Evolutionary conservation across 2,888 invertebrate species (phyloP), one percentile per base, ranked within the genome.

Genomic region (Ennomos quercinarius): DNA sequence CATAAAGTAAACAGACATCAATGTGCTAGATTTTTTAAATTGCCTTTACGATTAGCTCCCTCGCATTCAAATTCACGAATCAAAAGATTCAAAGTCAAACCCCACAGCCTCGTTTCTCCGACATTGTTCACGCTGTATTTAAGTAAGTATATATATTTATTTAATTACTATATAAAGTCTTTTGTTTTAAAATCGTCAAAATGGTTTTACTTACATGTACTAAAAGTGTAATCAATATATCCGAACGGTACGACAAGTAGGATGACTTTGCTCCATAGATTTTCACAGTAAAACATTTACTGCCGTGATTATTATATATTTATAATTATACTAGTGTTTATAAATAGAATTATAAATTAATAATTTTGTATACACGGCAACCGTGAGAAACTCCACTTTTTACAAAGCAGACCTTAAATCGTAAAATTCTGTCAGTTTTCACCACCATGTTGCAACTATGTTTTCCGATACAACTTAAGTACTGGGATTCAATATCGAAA

Each of bases 131-230:
- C 35, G 38, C 44, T 38, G 42, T 62, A 57, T 47, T 51, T 56
- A 27, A 27, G 27, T 27, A 17, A 2, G 4, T 17, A 17, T 17
- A 17, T 17, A 27, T 27, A 27, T 27, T 27, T 4, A 17, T 17
- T 27, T 27, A 27, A 6, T 27, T 27, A 27, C 27, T 27, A 52
- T 56, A 61, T 45, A 52, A 57, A 61, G 54, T 53, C 54, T 55
- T 58, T 52, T 40, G 43, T 47, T 10, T 60, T 60, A 60, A 55
- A 60, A 55, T 60, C 49, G 45, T 55, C 46, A 42, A 69, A 72
- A 74, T 73, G 17, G 17, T 36, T 41, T 53, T 35, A 55, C 55
- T 55, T 48, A 55, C 47, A 36, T 38, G 35, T 55, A 39, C 42
- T 47, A 43, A 48, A 48, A 38, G 37, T 45, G 42, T 42, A 27